These are phyloP conservation scores for Emydocephalus ijimae DNA, from an alignment of 2,113 vertebrate genomes.

Conservation along the genomic window DNA sequence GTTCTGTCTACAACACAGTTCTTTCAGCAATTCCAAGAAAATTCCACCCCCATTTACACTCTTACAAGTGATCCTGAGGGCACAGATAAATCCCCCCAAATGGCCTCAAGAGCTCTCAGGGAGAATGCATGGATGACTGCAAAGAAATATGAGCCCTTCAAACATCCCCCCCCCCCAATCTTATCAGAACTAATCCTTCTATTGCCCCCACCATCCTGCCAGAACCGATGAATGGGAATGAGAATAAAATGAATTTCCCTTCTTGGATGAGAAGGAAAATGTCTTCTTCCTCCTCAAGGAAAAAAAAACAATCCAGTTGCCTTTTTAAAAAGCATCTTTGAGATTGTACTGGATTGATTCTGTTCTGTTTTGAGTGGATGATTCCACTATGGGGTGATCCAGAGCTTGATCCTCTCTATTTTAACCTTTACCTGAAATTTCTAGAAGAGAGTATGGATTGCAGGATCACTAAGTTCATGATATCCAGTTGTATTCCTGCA, in stretches of 20 bases:
- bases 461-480: background rate
- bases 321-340: background rate
- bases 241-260: background rate
- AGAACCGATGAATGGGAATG: no score
- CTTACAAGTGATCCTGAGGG: background rate
- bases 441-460: background rate
- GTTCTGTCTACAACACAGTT: background rate
- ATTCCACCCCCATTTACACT: background rate
- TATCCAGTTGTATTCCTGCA: background rate
- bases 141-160: background rate
- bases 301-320: background rate
- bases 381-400: background rate
- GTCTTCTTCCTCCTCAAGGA: background rate
- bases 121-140: background rate
- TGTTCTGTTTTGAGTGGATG: background rate
- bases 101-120: background rate
- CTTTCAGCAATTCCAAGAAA: background rate
- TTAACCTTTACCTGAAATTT: background rate
- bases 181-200: no score
- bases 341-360: background rate
- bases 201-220: no score
- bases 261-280: background rate
- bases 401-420: background rate
- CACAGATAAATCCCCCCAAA: background rate
- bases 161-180: no score